Evolutionary conservation across 2,113 vertebrate genomes (phyloP), one percentile per base, ranked within the genome.

Genomic region (Lophura nycthemera): DNA sequence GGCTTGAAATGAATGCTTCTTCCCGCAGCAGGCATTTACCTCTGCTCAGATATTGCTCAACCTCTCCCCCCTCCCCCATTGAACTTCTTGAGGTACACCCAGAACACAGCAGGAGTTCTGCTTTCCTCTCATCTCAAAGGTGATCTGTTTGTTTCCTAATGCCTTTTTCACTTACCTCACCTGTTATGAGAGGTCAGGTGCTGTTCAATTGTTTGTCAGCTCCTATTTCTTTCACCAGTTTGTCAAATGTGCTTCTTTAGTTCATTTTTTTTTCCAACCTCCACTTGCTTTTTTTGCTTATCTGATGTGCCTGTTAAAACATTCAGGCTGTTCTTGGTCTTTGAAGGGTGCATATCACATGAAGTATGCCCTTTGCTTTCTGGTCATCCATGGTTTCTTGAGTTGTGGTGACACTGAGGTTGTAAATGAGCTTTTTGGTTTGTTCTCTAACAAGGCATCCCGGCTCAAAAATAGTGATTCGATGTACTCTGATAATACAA

Each of bases 111-210:
- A 67, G 45, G 20, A 71, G 27, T 43, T 86, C 54, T 16, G 10
- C 59, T 70, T 72, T 29, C 69, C 57, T 40, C 2, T 0, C 32
- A 47, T n/a, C 54, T 76, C 32, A 24, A 60, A 77, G 19, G 19
- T 0, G 0, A 21, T 32, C 13, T 7, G 8, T 48, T 50, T 57
- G 14, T 65, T 61, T 66, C 57, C 20, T 71, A 54, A 47, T 30
- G 3, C 11, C 11, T 2, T 83, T 80, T 73, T 79, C 36, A 11
- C 19, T 65, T 64, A 43, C 17, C 22, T 20, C 42, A 32, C 61
- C 45, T 45, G 13, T 75, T 64, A 24, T 75, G 24, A n/a, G 40
- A 64, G 34, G 10, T 61, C n/a, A 89, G 64, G 30, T 30, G 16
- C 59, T 43, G 13, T 21, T 30, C 45, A 24, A 63, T 24, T 63